A percentile compares a stretch with the other conserved stretches of the same genome.
phyloP scores from a whole-genome alignment of 2,797 vertebrate species.

The Rhinoraja longicauda region DNA sequence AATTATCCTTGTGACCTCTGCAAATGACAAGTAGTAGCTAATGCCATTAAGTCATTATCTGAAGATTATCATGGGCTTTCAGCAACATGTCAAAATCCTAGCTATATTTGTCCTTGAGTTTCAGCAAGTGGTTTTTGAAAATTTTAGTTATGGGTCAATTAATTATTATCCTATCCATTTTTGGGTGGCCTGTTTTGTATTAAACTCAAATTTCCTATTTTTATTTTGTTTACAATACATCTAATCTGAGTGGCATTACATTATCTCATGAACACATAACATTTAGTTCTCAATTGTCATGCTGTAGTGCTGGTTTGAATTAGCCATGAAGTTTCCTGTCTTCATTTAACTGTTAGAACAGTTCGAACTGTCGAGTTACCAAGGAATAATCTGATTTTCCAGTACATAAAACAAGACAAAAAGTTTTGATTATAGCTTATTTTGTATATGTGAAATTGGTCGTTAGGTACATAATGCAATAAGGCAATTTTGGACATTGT shows the following conservation, averaged over 20 bases:
- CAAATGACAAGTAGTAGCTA: not conserved
- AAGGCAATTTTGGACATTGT: not conserved
- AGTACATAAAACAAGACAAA: not conserved
- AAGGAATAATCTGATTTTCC: not conserved
- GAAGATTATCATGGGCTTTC: not conserved
- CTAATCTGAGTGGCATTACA: not conserved
- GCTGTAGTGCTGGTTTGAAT: not conserved
- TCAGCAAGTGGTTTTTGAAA: not conserved
- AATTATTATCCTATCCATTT: not conserved
- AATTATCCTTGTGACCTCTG: not conserved
- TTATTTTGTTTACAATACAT: not conserved
- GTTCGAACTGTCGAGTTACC: too few relatives aligned
- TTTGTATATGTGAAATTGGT: not conserved
- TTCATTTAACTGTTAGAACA: not conserved
- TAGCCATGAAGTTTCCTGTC: not conserved
- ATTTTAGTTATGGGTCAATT: not conserved
- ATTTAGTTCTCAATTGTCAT: not conserved
- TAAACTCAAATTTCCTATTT: not conserved
- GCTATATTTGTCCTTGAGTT: not conserved
- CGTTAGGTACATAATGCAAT: not conserved
- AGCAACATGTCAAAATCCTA: not conserved
- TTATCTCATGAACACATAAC: not conserved
- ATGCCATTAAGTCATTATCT: not conserved
- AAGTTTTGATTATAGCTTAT: not conserved
- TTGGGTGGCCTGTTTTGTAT: not conserved